Base-by-base conservation (phyloP, 2,113 vertebrate species). In the Tetrax tetrax region DNA sequence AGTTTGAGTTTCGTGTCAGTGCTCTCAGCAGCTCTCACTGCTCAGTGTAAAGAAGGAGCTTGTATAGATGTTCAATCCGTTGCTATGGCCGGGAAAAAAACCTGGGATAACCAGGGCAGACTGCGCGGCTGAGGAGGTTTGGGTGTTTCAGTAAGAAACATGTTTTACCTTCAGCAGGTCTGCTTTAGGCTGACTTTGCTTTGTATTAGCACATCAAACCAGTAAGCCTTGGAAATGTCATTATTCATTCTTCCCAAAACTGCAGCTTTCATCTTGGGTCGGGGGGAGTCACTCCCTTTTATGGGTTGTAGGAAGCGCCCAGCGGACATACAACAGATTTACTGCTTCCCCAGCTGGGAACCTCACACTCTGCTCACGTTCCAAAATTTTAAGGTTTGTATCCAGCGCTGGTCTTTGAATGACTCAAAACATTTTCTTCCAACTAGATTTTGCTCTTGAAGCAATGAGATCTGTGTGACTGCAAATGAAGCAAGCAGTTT, bases 171-270 rank as follows among this genome's bases (percentile, higher is more conserved):
- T 90, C 88, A 85, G 90, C 82, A 90, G 65, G 48, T 89, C 85
- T 94, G 47, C 86, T 86, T 85, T 77, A 27, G 80, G 41, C 82
- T 92, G 51, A 63, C 75, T 94, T 90, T 83, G 64, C 68, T 86
- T 78, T 86, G 48, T 56, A 84, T 87, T 87, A 94, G 59, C 48
- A 41, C 54, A 81, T 66, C 72, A 87, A 79, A 64, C 31, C 60
- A 51, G 29, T 57, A 60, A 94, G 69, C 64, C 60, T 71, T 68
- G 51, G 63, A 89, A 90, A 79, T 57, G 25, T 16, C 83, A 47
- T 94, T 77, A 83, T 89, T 83, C 24, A 48, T 89, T 54, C 71
- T 84, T 90, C 76, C 59, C 59, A 41, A 71, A 70, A 88, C 28
- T n/a, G 43, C 63, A 77, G 59, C 29, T 90, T 64, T 76, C n/a